Evolutionary conservation across 2,113 vertebrate genomes (phyloP), one percentile per base, ranked within the genome.

Genomic region (Elachura formosa): DNA sequence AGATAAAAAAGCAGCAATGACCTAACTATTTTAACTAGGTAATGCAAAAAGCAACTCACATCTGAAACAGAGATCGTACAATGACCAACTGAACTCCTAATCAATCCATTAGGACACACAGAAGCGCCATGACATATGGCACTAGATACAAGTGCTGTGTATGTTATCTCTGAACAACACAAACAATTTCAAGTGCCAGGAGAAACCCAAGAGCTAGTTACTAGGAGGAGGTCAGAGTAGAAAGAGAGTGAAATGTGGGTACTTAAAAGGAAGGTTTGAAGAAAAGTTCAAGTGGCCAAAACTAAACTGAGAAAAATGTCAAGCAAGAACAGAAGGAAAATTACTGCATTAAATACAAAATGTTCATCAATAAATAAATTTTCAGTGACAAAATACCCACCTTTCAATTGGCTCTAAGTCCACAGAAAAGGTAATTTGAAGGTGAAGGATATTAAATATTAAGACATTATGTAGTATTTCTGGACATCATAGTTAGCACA

Each of bases 11-110:
- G 24, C 24, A 84, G 29, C 28, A 93, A 78, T 38, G 14, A 79
- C 41, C 34, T 36, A 54, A 62, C 12, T 51, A 20, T 66, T 82
- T 62, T 48, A 28, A 74, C 22, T 84, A 5, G 0, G 15, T 71
- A 86, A 51, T 21, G 20, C 17, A 90, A 74, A 73, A 80, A 68
- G 14, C 2, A 18, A 54, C 78, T 78, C 64, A 79, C 0, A 1
- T 48, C 56, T 10, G 0, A 28, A 48, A 71, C 0, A 0, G 15
- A 41, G 24, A 66, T 33, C 1, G 5, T 12, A 41, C 46, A 33
- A 54, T 5, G 9, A 72, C 10, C 52, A 75, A 1, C 1, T 63
- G 36, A 61, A 14, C 34, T 85, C 51, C 49, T 48, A 29, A 75
- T 49, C 54, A 61, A 66, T 21, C 45, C 43, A 55, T 16, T 18